Conservation (phyloP, 2,888 invertebrate species). For the Drosophila ustulata region DNA sequence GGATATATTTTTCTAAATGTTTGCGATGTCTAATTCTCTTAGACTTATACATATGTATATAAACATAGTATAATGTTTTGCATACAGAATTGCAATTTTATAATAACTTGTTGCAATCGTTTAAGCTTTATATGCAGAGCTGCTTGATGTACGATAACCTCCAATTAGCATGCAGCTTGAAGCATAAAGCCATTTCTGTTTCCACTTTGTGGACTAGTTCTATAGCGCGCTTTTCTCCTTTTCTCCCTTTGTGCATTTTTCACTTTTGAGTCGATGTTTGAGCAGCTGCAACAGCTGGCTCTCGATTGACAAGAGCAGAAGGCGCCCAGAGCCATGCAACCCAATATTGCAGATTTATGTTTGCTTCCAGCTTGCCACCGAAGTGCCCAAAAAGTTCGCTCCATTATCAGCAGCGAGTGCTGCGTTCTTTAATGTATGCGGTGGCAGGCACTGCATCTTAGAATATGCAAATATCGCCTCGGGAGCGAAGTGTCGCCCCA, state of each 20-base stretch:
- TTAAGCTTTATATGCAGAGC: too few relatives aligned
- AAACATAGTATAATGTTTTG: neutral
- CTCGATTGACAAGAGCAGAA: conserved; percentile 12
- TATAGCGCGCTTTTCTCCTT: neutral
- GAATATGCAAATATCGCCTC: conserved; percentile 11
- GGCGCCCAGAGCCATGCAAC: conserved; percentile 12
- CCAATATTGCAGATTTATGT: conserved; percentile 3
- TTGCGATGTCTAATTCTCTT: neutral
- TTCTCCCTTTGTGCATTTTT: neutral
- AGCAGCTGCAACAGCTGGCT: conserved; percentile 8
- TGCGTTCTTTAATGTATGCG: conserved; percentile 32
- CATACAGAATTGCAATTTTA: neutral
- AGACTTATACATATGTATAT: too few relatives aligned
- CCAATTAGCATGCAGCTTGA: conserved; percentile 37
- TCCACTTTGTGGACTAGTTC: conserved; percentile 2
- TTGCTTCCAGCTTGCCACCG: conserved; percentile 17
- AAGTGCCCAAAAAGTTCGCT: conserved; percentile 8
- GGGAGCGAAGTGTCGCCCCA: neutral
- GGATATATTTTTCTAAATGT: neutral
- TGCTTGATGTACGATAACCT: neutral
- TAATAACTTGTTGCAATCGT: neutral
- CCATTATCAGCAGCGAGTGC: conserved; percentile 2
- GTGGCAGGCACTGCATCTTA: conserved; percentile 15
- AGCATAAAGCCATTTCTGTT: neutral
- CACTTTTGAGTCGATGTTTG: neutral